phyloP scores from a whole-genome alignment of 1,140 invertebrate species.

The Pygmarrhopalites habei region DNA sequence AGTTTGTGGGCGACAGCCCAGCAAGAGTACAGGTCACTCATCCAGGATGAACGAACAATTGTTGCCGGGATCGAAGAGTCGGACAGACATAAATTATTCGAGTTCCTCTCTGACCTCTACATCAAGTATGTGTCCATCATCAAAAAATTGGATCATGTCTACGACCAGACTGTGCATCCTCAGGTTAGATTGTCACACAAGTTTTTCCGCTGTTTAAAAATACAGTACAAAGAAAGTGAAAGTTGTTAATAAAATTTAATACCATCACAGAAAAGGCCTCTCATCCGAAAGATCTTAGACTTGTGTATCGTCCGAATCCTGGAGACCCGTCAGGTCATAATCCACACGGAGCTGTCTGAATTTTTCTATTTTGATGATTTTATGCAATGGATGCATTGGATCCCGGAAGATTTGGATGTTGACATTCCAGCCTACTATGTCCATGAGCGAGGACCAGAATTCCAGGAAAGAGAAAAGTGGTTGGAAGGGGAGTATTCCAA shows the following conservation, averaged over 20 bases:
- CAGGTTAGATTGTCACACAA: no score
- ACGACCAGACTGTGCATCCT: conserved; percentile 86
- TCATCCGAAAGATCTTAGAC: conserved; percentile 72
- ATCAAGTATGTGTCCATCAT: conserved; percentile 20
- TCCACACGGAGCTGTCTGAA: conserved; percentile 19
- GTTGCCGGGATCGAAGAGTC: not conserved
- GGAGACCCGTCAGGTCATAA: conserved; percentile 45
- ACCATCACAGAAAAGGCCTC: conserved; percentile 71
- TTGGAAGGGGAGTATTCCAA: not conserved
- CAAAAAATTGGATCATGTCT: conserved; percentile 61
- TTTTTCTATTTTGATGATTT: conserved; percentile 51
- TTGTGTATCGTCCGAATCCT: conserved; percentile 63
- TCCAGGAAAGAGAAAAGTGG: conserved; percentile 8
- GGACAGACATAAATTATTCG: conserved; percentile 4
- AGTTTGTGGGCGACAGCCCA: conserved; percentile 25
- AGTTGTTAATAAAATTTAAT: no score
- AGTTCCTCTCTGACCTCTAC: conserved; percentile 10
- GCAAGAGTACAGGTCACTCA: conserved; percentile 5
- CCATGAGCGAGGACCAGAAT: conserved; percentile 34
- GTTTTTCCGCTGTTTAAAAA: no score
- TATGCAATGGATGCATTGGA: conserved; percentile 23
- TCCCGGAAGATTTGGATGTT: conserved; percentile 49
- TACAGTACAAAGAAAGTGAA: no score
- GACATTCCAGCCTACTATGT: conserved; percentile 47
- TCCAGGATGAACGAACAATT: conserved; percentile 4